Evolutionary conservation across 2,113 vertebrate species (phyloP), one percentile per base, ranked within the genome.

Genomic region (Saguinus imperator): DNA sequence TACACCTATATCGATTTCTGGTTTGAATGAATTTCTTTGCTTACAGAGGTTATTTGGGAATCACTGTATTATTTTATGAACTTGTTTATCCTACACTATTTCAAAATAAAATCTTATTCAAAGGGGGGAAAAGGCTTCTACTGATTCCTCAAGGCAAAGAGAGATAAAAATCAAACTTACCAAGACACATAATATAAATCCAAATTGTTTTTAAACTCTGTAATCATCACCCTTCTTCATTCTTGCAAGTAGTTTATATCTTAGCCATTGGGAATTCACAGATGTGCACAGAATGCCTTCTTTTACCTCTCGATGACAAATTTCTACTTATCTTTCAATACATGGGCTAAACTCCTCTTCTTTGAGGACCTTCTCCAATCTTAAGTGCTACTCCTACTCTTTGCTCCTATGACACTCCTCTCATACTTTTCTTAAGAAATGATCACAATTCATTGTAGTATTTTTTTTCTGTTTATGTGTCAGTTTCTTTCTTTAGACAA

Each of bases 321-420:
- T 84, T 37, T 4, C 25, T 6, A 16, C 12, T 57, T 14, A 52
- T 6, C 25, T 29, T 84, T 73, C 29, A 79, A 50, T 32, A 20
- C 5, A 11, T 23, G 10, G 14, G 9, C 2, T 5, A 10, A 27
- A 29, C 3, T 48, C 25, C 2, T 76, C 21, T 84, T 84, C 3
- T 3, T n/a, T 25, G 14, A 27, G 32, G 1, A 25, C 8, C 40
- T 77, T 81, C 29, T 48, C 48, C 57, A 32, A 13, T 64, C 48
- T 37, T 43, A 66, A 50, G 8, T 3, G 6, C 35, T 35, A 6
- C 17, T 61, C 11, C 13, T 77, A 1, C n/a, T 48, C 25, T 83
- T 37, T 29, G 4, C 3, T 40, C 1, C 10, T 29, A 0, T 48
- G 18, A 25, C 4, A 57, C 27, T 6, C 5, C 6, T 7, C 6